Percentiles rank a stretch among this genome's conserved stretches.
Conservation (phyloP, 1,140 invertebrate species). For the Cepaea nemoralis region DNA sequence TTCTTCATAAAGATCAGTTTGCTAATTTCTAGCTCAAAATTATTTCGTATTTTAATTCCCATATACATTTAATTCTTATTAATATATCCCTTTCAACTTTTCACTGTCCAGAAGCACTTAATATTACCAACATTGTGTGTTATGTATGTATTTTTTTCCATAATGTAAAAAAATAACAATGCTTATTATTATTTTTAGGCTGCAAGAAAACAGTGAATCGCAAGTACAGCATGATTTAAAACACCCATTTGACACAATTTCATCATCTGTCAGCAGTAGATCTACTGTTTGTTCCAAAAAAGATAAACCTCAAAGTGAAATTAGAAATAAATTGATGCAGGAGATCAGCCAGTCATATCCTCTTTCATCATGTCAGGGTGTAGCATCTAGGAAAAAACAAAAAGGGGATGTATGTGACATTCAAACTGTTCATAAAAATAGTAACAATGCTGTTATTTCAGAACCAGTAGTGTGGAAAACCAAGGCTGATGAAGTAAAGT, state of each 20-base stretch:
- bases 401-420: neutral
- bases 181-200: neutral
- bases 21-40: no score
- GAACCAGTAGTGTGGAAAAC: neutral
- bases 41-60: no score
- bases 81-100: no score
- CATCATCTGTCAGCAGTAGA: neutral
- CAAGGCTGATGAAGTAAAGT: neutral
- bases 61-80: no score
- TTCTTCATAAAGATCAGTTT: no score
- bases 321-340: neutral
- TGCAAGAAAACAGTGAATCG: neutral
- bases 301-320: neutral
- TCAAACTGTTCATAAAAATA: neutral
- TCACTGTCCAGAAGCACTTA: no score
- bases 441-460: neutral
- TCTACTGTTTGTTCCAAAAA: neutral
- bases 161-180: neutral
- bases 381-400: neutral
- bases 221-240: neutral
- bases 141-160: neutral
- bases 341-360: neutral
- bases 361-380: neutral
- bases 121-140: neutral
- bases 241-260: neutral